Conservation (phyloP, 2,888 invertebrate genomes). For the Xestia sexstrigata region DNA sequence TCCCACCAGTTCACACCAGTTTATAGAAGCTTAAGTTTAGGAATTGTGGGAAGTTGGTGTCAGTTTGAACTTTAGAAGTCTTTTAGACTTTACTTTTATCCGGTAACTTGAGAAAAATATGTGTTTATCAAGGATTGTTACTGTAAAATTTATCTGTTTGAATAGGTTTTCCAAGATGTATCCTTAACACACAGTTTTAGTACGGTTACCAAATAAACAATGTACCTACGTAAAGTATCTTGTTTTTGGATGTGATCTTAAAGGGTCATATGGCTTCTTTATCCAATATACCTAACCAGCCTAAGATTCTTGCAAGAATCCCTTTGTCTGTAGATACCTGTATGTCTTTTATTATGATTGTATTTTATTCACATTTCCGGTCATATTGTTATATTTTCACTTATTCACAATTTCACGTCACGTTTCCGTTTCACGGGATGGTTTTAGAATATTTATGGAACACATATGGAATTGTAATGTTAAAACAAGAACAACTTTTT, state of each 20-base stretch:
- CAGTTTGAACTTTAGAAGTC: slow-evolving; percentile 28
- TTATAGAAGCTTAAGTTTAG: slow-evolving; percentile 55
- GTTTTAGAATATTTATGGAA: background rate
- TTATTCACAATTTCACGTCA: background rate
- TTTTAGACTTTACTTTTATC: slow-evolving; percentile 40
- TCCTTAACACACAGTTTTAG: slow-evolving; percentile 43
- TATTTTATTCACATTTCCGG: background rate
- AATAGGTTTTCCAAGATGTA: slow-evolving; percentile 1
- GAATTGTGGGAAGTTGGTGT: slow-evolving; percentile 49
- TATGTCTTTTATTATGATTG: background rate
- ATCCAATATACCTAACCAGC: background rate
- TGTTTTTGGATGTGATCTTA: slow-evolving; percentile 16
- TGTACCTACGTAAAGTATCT: slow-evolving; percentile 24
- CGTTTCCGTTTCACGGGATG: background rate
- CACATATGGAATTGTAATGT: background rate
- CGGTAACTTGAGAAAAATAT: slow-evolving; percentile 42
- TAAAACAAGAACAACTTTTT: background rate
- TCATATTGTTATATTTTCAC: background rate
- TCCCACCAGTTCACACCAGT: slow-evolving; percentile 57
- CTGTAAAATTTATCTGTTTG: slow-evolving; percentile 2
- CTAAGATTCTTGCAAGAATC: background rate
- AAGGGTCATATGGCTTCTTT: slow-evolving; percentile 37
- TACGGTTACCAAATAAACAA: slow-evolving; percentile 35
- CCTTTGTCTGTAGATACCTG: background rate
- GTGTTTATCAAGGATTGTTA: slow-evolving; percentile 5